phyloP scores from a whole-genome alignment of 2,888 invertebrate genomes.

The Pandemis corylana region DNA sequence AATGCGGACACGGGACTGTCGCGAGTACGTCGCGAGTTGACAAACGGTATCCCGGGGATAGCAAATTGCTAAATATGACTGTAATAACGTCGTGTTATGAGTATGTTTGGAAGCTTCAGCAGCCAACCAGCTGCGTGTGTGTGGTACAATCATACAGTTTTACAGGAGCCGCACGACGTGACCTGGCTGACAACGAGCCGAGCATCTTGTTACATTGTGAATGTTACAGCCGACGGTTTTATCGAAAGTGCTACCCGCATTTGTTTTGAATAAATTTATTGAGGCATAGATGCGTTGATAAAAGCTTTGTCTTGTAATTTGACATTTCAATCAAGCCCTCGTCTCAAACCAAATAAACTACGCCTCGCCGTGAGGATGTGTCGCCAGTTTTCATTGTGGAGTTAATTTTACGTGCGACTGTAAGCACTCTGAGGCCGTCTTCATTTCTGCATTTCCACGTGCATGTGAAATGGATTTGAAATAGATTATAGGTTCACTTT shows the following conservation, averaged over 20 bases:
- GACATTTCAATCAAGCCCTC: not conserved
- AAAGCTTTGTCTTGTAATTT: not conserved
- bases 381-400: too few relatives aligned
- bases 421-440: too few relatives aligned
- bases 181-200: constrained; percentile 58
- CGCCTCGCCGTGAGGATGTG: too few relatives aligned
- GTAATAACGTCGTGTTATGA: constrained; percentile 52
- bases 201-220: constrained; percentile 57
- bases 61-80: constrained; percentile 41
- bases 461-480: too few relatives aligned
- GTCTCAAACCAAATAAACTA: too few relatives aligned
- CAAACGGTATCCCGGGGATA: constrained; percentile 35
- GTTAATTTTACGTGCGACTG: too few relatives aligned
- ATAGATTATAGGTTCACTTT: too few relatives aligned
- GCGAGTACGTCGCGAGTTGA: constrained; percentile 27
- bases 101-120: constrained; percentile 58
- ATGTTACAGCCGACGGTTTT: constrained; percentile 57
- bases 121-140: constrained; percentile 68
- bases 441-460: too few relatives aligned
- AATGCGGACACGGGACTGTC: not conserved
- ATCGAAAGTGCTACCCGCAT: constrained; percentile 47
- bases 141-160: constrained; percentile 55
- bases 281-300: not conserved
- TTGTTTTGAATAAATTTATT: constrained; percentile 22
- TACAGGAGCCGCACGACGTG: constrained; percentile 68